A percentile compares a stretch with the other conserved stretches of the same genome.
Conservation (phyloP, 1,140 invertebrate genomes). For the Copidosoma floridanum region DNA sequence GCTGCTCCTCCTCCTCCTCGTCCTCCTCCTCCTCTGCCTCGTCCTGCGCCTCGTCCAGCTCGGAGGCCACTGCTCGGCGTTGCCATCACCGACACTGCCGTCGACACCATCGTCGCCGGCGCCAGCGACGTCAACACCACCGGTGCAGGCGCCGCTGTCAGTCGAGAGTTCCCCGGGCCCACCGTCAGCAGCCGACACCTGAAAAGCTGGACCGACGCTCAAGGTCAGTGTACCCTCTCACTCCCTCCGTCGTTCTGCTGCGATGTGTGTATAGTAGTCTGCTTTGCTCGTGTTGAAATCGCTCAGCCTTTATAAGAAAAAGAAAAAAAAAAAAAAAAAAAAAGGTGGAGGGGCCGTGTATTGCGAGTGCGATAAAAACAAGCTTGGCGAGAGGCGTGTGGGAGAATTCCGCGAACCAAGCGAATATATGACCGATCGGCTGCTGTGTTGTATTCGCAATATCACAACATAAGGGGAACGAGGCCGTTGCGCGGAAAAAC, state of each 20-base stretch:
- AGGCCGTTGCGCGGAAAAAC: no score
- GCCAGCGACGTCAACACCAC: background rate
- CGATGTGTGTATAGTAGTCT: background rate
- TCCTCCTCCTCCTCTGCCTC: background rate
- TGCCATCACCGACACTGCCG: background rate
- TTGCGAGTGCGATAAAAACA: no score
- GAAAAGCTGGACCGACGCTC: conserved; percentile 48
- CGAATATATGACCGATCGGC: no score
- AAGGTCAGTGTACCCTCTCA: conserved; percentile 40
- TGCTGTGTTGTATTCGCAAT: no score
- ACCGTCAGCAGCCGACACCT: background rate
- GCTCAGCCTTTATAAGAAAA: no score
- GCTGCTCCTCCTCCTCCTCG: no score
- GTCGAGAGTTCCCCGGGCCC: background rate
- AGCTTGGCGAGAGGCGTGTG: no score
- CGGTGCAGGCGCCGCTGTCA: background rate
- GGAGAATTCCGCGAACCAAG: no score
- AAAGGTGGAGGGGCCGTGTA: no score
- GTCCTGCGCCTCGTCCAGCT: background rate
- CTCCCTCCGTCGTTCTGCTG: background rate
- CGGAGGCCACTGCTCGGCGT: background rate
- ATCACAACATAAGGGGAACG: no score
- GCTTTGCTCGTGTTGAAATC: no score
- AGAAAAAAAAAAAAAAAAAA: no score
- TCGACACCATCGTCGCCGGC: background rate